Evolutionary conservation across 2,797 vertebrate species (phyloP), one percentile per base, ranked within the genome.

Genomic region (Lagocephalus sceleratus): DNA sequence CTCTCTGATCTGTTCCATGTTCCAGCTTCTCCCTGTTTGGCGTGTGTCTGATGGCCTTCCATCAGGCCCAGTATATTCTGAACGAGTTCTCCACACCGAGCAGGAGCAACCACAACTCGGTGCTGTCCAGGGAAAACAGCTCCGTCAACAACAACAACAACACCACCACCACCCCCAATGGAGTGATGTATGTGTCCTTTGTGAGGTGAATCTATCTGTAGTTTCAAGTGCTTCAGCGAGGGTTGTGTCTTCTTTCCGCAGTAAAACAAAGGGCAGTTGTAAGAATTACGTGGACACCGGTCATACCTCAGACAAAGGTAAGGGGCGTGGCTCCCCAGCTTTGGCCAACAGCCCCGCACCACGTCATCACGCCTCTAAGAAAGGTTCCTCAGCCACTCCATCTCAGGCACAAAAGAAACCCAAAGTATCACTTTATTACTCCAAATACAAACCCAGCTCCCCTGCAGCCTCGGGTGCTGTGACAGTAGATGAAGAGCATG

Each of bases 31-130:
- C 96, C 22, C 81, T 99, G 35, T 86, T 95, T 0, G 94, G 95
- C 20, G 96, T 99, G 54, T 94, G 95, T 84, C 79, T 96, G 71
- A 95, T 99, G 92, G 96, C 97, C 41, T 94, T 97, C 80, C 92
- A 95, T 69, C 96, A 98, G 88, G 96, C 96, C 5, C 97, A 97
- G 72, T 96, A 94, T 67, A 99, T 99, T 73, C 88, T 98, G n/a
- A 90, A 70, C 43, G 96, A 99, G 72, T 99, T 99, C 65, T 88
- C 92, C 79, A 88, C 93, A 39, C 90, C 94, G 29, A 89, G 88
- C 57, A 91, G 95, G 56, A 91, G 90, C 73, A 94, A 90, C 66
- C 88, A 93, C 54, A 92, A 85, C 85, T 86, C 94, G 2, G 78
- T 84, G 20, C 72, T 85, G 0, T 87, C 92, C 43, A 92, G 91